These are phyloP conservation scores for Homarus gammarus DNA, from an alignment of 2,888 invertebrate genomes.

Conservation along the genomic window DNA sequence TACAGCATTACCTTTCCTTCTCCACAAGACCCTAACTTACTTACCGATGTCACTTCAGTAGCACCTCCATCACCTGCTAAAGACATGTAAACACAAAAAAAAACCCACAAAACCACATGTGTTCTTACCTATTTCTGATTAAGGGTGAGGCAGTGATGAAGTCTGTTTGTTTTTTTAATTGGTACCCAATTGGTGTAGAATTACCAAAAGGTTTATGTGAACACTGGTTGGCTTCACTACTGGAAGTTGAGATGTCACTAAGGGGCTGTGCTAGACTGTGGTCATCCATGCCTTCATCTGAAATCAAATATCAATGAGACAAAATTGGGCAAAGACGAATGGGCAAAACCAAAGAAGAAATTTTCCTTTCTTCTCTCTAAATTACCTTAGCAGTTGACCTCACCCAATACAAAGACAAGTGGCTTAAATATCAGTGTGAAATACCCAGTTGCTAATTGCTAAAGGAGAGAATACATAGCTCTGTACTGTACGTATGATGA, in stretches of 20 bases:
- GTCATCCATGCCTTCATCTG: conserved; percentile 41
- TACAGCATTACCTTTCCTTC: not conserved
- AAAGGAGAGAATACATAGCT: not conserved
- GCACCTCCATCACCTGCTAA: not conserved
- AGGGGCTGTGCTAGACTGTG: conserved; percentile 61
- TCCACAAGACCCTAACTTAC: not conserved
- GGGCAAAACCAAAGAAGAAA: too few species aligned
- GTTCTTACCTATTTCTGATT: conserved; percentile 46
- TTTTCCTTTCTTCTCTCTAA: too few species aligned
- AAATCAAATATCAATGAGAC: too few species aligned
- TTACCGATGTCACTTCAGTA: not conserved
- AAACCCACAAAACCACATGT: not conserved
- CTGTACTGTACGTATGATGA: not conserved
- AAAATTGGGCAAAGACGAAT: too few species aligned
- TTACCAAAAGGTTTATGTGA: conserved; percentile 20
- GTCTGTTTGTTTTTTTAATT: conserved; percentile 9
- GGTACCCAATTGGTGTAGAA: conserved; percentile 54
- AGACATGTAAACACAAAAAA: not conserved
- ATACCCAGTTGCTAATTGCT: not conserved
- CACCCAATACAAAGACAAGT: too few species aligned
- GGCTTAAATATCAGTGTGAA: too few species aligned
- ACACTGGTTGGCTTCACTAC: conserved; percentile 36
- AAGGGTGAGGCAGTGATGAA: conserved; percentile 28
- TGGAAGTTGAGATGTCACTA: conserved; percentile 64
- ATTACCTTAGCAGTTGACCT: too few species aligned